Conservation (phyloP, 2,797 vertebrate genomes). For the Acanthurus tractus region DNA sequence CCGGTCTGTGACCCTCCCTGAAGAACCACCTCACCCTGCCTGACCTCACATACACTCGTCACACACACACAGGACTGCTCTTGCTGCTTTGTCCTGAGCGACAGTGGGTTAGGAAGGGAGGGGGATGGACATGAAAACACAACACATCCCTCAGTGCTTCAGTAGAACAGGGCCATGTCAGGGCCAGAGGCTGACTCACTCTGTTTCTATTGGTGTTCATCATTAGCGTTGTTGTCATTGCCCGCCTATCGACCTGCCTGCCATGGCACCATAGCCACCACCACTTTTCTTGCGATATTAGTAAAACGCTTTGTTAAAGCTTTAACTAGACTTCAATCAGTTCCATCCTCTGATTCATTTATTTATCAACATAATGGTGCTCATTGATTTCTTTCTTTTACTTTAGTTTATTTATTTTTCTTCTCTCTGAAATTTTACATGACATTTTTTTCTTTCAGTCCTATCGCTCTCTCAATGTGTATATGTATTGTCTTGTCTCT, state of each 20-base stretch:
- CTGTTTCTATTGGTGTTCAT: conserved; percentile 74
- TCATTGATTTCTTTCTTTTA: conserved; percentile 63
- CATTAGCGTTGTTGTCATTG: conserved; percentile 59
- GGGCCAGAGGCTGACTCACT: conserved; percentile 73
- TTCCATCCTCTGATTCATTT: conserved; percentile 54
- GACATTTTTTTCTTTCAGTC: conserved; percentile 27
- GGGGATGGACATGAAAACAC: conserved; percentile 15
- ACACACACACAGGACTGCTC: conserved; percentile 63
- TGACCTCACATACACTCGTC: conserved; percentile 44
- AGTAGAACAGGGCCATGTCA: conserved; percentile 61
- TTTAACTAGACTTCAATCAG: conserved; percentile 68
- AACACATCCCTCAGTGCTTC: conserved; percentile 58
- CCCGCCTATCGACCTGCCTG: conserved; percentile 38
- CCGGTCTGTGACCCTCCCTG: not conserved
- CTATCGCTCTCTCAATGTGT: conserved; percentile 64
- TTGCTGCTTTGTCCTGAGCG: conserved; percentile 49
- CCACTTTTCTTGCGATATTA: conserved; percentile 66
- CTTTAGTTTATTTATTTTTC: conserved; percentile 35
- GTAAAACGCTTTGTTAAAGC: conserved; percentile 75
- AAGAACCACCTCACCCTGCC: conserved; percentile 8
- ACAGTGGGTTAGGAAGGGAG: conserved; percentile 29
- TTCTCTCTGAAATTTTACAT: conserved; percentile 25
- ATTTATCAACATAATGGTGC: conserved; percentile 67
- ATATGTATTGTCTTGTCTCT: conserved; percentile 79
- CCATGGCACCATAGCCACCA: conserved; percentile 52